Percentiles rank a stretch among this genome's conserved stretches.
Conservation (phyloP, 2,888 invertebrate genomes). For the Osmoderma eremita region DNA sequence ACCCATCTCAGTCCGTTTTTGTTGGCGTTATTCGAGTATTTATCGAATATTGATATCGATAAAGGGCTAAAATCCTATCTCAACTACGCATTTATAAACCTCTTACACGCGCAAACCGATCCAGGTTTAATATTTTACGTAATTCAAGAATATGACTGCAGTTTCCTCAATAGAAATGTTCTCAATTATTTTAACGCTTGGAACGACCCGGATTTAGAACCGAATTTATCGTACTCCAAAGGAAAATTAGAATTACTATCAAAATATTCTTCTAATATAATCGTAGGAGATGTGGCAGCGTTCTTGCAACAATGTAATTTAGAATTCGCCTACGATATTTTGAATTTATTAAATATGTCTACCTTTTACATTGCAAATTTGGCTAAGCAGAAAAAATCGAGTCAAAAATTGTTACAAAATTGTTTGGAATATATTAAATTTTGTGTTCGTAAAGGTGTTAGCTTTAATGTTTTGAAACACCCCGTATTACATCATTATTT, state of each 20-base stretch:
- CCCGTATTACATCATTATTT: constrained; percentile 61
- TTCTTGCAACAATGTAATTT: constrained; percentile 41
- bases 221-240: constrained; percentile 49
- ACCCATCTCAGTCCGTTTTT: constrained; percentile 57
- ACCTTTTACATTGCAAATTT: constrained; percentile 55
- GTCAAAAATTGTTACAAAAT: constrained; percentile 48
- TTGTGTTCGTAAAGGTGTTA: constrained; percentile 41
- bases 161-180: constrained; percentile 57
- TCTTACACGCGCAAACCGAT: constrained; percentile 70
- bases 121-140: constrained; percentile 66
- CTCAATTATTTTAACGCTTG: constrained; percentile 67
- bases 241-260: constrained; percentile 50
- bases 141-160: constrained; percentile 64
- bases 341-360: constrained; percentile 51
- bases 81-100: constrained; percentile 65
- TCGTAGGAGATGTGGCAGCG: constrained; percentile 48
- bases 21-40: constrained; percentile 60
- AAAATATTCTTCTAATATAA: constrained; percentile 50
- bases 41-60: constrained; percentile 50
- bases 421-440: constrained; percentile 49
- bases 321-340: background rate
- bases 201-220: constrained; percentile 54
- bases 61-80: constrained; percentile 59
- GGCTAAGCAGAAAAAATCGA: constrained; percentile 37
- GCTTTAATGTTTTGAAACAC: constrained; percentile 59